Base-by-base conservation (phyloP, 2,113 vertebrate genomes). In the Lagopus leucura region DNA sequence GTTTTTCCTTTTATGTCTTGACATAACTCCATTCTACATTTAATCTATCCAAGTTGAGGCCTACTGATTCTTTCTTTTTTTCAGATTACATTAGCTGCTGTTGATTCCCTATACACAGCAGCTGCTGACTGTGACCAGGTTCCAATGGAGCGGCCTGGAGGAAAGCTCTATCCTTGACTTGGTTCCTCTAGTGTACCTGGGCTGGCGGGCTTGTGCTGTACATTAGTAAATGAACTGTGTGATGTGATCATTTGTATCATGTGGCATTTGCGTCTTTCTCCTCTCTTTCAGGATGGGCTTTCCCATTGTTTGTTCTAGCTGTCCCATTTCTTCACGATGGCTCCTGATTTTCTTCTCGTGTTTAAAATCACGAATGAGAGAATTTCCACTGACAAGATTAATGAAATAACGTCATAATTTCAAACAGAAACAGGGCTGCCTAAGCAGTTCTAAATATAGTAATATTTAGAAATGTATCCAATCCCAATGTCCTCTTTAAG, bases 391-490 rank as follows among this genome's bases (percentile, higher is more conserved):
- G 30, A 63, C 54, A 38, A 45, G 60, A 64, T 91, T 88, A 45
- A 82, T 91, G 75, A 85, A 36, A 58, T 71, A 36, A 30, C 82
- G 30, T 25, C 30, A 3, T 79, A 34, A 61, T 82, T 78, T 89
- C 63, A 69, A 87, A 57, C 19, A 87, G 84, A 85, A 87, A 55
- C 58, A 73, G 43, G 13, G 40, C 48, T 92, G 54, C 67, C 78
- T 79, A 79, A 89, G 65, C 48, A 79, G 10, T 91, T 94, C 84
- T 91, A 82, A 84, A 73, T 87, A 73, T 54, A 89, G 58, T 48
- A 85, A 40, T 73, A 32, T 79, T 92, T 82, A 36, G 28, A 94
- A 92, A 63, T 80, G 43, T 60, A 73, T n/a, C 58, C 58, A 87
- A n/a, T 72, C 27, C 25, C 28, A 57, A 11, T 57, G 13, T 85